Evolutionary conservation across 2,888 invertebrate species (phyloP).

Genomic region (Oeneis ivallda): DNA sequence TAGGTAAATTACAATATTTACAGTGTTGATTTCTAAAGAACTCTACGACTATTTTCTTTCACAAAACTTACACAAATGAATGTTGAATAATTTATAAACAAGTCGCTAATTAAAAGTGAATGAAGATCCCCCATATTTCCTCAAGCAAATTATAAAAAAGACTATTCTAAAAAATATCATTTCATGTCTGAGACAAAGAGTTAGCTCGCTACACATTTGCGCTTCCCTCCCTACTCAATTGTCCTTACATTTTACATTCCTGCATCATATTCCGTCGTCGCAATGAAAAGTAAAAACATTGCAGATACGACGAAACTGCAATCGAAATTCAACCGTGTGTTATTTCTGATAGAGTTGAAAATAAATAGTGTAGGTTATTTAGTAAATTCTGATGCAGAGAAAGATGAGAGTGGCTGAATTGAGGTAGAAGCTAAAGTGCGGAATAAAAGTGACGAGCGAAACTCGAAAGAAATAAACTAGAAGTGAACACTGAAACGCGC

Average conservation of each 20-base stretch:
- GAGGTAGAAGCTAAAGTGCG: slow-evolving; percentile 76
- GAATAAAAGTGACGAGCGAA: slow-evolving; percentile 76
- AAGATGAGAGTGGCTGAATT: slow-evolving; percentile 75
- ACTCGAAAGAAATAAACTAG: slow-evolving; percentile 47
- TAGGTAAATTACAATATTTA: no score
- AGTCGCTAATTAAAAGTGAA: slow-evolving; percentile 35
- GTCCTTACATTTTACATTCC: slow-evolving; percentile 79
- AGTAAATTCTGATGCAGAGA: slow-evolving; percentile 71
- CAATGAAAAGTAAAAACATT: slow-evolving; percentile 79
- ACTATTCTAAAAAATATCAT: slow-evolving; percentile 50
- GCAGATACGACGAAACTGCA: slow-evolving; percentile 46
- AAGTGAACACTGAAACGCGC: slow-evolving; percentile 43
- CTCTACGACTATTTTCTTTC: neutral
- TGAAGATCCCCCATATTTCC: slow-evolving; percentile 38
- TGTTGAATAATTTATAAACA: slow-evolving; percentile 21
- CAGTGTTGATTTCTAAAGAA: neutral
- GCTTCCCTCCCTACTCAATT: slow-evolving; percentile 68
- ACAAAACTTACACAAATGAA: slow-evolving; percentile 10
- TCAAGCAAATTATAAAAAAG: slow-evolving; percentile 55
- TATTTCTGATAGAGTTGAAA: slow-evolving; percentile 40
- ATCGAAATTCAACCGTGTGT: slow-evolving; percentile 40
- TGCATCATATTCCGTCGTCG: slow-evolving; percentile 76
- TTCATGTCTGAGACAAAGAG: slow-evolving; percentile 58
- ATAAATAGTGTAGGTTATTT: slow-evolving; percentile 41
- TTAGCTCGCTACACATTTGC: slow-evolving; percentile 62